Evolutionary conservation across 2,113 vertebrate genomes (phyloP).

Genomic region (Lepisosteus osseus): DNA sequence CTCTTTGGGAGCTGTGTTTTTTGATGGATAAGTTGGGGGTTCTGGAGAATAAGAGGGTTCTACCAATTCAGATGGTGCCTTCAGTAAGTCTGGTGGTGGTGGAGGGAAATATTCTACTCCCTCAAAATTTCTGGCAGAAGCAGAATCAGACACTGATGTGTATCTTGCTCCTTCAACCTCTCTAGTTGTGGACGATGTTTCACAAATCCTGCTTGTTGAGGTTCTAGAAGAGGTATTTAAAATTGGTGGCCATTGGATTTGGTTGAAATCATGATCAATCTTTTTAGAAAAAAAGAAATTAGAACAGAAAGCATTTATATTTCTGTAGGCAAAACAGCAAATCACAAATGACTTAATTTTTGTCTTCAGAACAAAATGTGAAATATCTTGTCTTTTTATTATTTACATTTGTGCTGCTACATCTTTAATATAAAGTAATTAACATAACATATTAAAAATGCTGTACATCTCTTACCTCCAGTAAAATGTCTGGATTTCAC

Average conservation of each 20-base stretch:
- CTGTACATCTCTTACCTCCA: neutral
- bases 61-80: constrained; percentile 58
- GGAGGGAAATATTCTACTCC: constrained; percentile 72
- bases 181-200: constrained; percentile 44
- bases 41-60: constrained; percentile 65
- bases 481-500: neutral
- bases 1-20: constrained; percentile 56
- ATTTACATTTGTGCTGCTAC: no score
- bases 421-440: no score
- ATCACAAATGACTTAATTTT: no score
- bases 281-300: constrained; percentile 62
- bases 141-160: constrained; percentile 39
- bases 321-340: neutral
- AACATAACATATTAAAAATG: no score
- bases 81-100: constrained; percentile 68
- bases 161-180: constrained; percentile 30
- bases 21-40: constrained; percentile 44
- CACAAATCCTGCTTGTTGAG: constrained; percentile 48
- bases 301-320: neutral
- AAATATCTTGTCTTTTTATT: no score
- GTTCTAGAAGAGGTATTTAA: constrained; percentile 49
- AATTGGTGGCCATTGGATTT: constrained; percentile 64
- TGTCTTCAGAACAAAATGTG: no score
- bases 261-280: constrained; percentile 71
- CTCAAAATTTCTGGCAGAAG: constrained; percentile 47